Conservation (phyloP, 2,797 vertebrate species). For the Manis javanica region DNA sequence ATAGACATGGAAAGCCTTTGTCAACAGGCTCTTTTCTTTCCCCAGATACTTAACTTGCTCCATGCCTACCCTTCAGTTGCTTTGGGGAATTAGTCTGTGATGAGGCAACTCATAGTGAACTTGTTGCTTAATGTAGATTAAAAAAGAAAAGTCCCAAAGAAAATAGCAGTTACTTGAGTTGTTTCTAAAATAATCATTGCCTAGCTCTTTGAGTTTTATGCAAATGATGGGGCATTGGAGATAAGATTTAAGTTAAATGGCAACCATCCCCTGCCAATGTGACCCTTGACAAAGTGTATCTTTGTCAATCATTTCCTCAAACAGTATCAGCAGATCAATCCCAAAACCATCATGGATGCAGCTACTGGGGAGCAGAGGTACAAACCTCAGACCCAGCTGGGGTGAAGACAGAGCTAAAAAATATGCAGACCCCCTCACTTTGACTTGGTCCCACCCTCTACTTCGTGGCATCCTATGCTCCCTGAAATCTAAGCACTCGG, state of each 20-base stretch:
- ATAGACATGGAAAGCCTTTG: background rate
- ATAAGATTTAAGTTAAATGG: background rate
- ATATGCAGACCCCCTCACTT: background rate
- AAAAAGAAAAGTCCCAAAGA: background rate
- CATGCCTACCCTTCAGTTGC: background rate
- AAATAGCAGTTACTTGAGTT: background rate
- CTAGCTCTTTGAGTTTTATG: background rate
- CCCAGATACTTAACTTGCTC: background rate
- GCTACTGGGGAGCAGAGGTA: background rate
- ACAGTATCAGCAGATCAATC: background rate
- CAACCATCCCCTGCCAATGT: background rate
- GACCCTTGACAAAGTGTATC: background rate
- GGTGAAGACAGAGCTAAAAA: background rate
- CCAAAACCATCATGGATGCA: background rate
- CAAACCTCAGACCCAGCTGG: background rate
- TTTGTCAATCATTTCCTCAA: background rate
- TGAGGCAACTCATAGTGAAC: background rate
- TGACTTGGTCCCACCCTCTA: background rate
- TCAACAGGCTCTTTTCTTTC: background rate
- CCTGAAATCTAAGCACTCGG: background rate
- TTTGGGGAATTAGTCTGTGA: background rate
- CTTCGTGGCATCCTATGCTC: background rate
- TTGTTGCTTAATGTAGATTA: background rate
- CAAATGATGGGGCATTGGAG: background rate
- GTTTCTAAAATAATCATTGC: background rate